A percentile compares a stretch with the other conserved stretches of the same genome.
phyloP scores from a whole-genome alignment of 2,797 vertebrate genomes.

The Capromys pilorides region DNA sequence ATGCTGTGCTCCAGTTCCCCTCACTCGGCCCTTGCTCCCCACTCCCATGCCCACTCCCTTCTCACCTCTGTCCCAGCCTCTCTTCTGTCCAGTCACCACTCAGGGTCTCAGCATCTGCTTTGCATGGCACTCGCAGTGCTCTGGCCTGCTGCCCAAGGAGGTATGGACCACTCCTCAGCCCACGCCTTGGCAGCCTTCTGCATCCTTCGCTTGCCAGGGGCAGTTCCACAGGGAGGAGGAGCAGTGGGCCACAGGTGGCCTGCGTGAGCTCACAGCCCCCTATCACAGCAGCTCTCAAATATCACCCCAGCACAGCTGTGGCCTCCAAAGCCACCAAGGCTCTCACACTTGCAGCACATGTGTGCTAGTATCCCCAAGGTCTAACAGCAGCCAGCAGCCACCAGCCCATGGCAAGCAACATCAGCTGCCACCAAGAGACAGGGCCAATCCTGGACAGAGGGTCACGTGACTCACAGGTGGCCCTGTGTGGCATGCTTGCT shows the following conservation, averaged over 20 bases:
- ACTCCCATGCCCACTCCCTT: not conserved
- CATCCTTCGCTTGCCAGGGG: not conserved
- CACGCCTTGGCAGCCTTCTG: not conserved
- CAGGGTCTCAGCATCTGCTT: not conserved
- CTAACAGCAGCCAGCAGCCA: not conserved
- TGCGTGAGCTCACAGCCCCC: no score
- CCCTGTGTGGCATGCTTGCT: fast-evolving
- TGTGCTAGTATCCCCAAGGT: not conserved
- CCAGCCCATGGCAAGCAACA: fast-evolving
- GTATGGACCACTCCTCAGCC: not conserved
- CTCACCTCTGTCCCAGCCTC: not conserved
- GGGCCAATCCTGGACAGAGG: not conserved
- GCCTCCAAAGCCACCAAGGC: not conserved
- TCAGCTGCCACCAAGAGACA: not conserved
- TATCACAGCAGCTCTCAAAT: fast-evolving
- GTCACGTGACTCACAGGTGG: no score
- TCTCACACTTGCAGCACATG: fast-evolving
- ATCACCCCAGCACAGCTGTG: not conserved
- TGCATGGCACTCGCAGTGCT: not conserved
- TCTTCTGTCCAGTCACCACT: not conserved
- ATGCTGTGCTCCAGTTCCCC: not conserved
- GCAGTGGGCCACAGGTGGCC: not conserved
- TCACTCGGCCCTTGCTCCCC: not conserved
- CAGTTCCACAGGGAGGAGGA: fast-evolving
- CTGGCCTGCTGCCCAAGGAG: not conserved